Evolutionary conservation across 2,113 vertebrate genomes (phyloP).

Genomic region (Chrysemys picta): DNA sequence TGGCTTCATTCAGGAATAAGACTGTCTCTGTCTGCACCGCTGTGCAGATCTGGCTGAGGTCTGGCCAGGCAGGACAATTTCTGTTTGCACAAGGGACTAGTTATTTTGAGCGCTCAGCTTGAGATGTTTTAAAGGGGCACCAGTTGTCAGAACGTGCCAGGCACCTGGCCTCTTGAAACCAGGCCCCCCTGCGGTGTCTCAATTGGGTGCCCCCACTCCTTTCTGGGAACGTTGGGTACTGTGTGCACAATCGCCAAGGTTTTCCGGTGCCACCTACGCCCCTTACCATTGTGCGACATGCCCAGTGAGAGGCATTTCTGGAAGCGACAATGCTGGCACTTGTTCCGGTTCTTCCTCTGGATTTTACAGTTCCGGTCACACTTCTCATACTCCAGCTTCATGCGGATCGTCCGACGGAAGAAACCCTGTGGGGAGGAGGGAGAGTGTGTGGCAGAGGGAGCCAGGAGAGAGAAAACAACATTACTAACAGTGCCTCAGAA

Average conservation of each 20-base stretch:
- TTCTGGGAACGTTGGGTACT: accelerated
- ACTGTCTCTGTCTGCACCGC: not conserved
- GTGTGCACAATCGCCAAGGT: no score
- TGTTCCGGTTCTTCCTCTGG: constrained; percentile 97
- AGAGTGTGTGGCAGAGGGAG: not conserved
- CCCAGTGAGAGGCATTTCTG: constrained; percentile 97
- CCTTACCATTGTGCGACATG: constrained; percentile 98
- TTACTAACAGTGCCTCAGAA: not conserved
- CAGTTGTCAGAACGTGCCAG: not conserved
- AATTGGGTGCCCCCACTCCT: not conserved
- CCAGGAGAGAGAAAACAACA: not conserved
- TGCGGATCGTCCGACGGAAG: constrained; percentile 94
- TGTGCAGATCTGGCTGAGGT: not conserved
- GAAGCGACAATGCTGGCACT: constrained; percentile 99
- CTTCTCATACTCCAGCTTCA: constrained; percentile 97
- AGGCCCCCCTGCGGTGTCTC: not conserved
- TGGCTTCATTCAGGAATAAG: not conserved
- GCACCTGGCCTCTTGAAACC: not conserved
- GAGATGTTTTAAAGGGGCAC: not conserved
- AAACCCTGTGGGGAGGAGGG: constrained; percentile 85
- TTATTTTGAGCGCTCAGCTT: not conserved
- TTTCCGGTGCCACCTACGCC: not conserved
- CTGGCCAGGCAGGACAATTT: not conserved
- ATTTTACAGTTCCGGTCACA: constrained; percentile 96
- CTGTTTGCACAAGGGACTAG: not conserved